Base-by-base conservation (phyloP, 92 coral and sea anemone genomes). In the Heteractis magnifica region DNA sequence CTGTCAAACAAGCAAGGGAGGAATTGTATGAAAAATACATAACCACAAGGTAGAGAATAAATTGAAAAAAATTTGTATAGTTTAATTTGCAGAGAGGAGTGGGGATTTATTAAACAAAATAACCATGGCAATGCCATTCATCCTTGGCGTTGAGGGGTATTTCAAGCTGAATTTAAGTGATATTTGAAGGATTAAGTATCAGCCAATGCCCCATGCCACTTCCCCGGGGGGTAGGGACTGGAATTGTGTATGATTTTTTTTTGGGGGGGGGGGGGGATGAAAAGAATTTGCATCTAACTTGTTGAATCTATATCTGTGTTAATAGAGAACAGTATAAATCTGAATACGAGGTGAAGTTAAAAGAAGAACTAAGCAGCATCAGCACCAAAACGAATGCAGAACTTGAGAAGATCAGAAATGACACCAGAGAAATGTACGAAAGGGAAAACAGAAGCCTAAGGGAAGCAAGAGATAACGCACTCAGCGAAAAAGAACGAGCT, bases 351-450 rank as follows among this genome's bases (percentile, higher is more conserved):
- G 79, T 94, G 88, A 94, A 90, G 80, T 83, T 95, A 20, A 95
- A 91, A 70, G 91, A 86, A 41, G 98, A 95, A 84, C 92, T 95
- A 75, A 93, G 94, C 83, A 89, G 86, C 55, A 94, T 95, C 58
- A 92, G 93, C 51, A 81, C 85, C 52, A 94, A 92, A 85, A 95
- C 98, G 11, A 87, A 87, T 81, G 56, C 83, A 75, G 98, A 95
- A 79, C 86, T 95, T 71, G 96, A 95, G 49, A 94, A 87, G 82
- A 92, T 95, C 55, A 90, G 95, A 85, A 83, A 78, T 14, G 90
- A 95, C 76, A 90, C 98, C 50, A 91, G 89, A 80, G 98, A 94
- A 18, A 93, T 95, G 98, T 95, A 90, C 86, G 98, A 95, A 75
- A 84, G 98, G 77, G 98, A 95, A 87, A 95, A 93, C 89, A 92